A percentile compares a stretch with the other conserved stretches of the same genome.
Conservation (phyloP, 2,113 vertebrate genomes). For the Meriones unguiculatus region DNA sequence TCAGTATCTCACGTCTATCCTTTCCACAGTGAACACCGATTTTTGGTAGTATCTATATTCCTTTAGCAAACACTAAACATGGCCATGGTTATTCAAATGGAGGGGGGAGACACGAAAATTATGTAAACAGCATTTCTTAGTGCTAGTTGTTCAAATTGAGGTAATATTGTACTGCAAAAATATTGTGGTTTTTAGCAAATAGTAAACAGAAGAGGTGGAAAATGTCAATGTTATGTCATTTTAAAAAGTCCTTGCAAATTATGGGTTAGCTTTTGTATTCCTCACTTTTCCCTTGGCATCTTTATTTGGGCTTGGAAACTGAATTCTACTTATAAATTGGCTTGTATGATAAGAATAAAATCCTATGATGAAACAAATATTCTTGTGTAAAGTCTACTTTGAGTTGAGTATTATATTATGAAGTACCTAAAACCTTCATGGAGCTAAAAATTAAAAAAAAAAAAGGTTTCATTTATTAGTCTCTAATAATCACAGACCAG, state of each 20-base stretch:
- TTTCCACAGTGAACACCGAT: conserved; percentile 22
- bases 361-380: conserved; percentile 44
- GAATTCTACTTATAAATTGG: conserved; percentile 41
- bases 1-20: conserved; percentile 37
- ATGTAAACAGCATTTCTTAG: conserved; percentile 27
- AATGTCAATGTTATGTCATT: conserved; percentile 4
- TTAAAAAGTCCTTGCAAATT: conserved; percentile 61
- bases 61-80: conserved; percentile 78
- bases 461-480: neutral
- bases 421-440: neutral
- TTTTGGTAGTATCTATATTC: conserved; percentile 64
- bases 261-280: conserved; percentile 31
- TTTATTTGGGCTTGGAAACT: conserved; percentile 36
- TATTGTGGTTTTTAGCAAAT: conserved; percentile 3
- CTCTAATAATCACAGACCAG: neutral
- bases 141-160: conserved; percentile 44
- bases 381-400: conserved; percentile 23
- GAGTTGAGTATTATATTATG: conserved; percentile 11
- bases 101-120: conserved; percentile 49
- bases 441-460: neutral
- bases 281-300: neutral
- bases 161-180: conserved; percentile 62
- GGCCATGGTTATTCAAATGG: conserved; percentile 3
- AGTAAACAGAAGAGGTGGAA: neutral
- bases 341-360: conserved; percentile 74